phyloP scores from a whole-genome alignment of 2,797 vertebrate genomes.

The Cossypha polioptera region DNA sequence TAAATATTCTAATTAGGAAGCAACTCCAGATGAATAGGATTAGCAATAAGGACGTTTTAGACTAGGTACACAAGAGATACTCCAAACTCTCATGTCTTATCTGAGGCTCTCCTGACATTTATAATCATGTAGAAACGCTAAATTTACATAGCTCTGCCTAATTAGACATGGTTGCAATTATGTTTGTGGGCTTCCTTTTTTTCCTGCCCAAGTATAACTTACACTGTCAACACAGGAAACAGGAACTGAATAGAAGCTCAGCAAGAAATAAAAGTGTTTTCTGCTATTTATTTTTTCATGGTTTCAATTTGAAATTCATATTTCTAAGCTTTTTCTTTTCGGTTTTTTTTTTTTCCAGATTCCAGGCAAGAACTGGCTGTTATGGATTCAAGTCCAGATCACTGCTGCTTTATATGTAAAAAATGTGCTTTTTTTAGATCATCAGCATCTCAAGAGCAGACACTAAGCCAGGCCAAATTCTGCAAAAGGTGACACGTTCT shows the following conservation, averaged over 20 bases:
- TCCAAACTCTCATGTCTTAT: constrained; percentile 73
- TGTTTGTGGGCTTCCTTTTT: constrained; percentile 64
- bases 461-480: not conserved
- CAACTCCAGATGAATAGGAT: constrained; percentile 80
- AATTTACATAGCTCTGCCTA: constrained; percentile 83
- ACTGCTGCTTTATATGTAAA: not conserved
- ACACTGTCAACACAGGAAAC: constrained; percentile 56
- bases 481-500: not conserved
- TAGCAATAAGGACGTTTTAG: constrained; percentile 75
- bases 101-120: constrained; percentile 79
- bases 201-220: constrained; percentile 48
- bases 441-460: not conserved
- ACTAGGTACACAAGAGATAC: constrained; percentile 64
- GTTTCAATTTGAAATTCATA: not conserved
- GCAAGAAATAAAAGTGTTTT: not conserved
- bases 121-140: constrained; percentile 78
- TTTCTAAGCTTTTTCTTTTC: not conserved
- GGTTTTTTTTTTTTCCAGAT: not conserved
- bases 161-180: constrained; percentile 88
- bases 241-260: constrained; percentile 13
- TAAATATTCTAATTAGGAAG: constrained; percentile 91
- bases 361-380: not conserved
- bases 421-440: not conserved
- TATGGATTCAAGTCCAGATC: not conserved
- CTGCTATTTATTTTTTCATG: not conserved